Evolutionary conservation across 2,113 vertebrate species (phyloP).

Genomic region (Oriolus oriolus): DNA sequence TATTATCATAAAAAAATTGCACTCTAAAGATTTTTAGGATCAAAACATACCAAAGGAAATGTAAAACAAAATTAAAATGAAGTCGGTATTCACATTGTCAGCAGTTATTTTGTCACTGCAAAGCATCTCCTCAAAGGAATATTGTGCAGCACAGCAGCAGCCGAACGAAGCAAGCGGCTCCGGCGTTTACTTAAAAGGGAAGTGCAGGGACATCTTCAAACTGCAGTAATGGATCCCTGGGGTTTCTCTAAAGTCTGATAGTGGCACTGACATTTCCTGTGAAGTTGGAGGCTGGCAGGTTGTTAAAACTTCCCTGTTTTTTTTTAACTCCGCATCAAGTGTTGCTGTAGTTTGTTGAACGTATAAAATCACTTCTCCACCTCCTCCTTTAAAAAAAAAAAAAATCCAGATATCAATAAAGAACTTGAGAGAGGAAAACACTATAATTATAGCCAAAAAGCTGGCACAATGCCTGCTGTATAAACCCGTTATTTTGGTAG

Average conservation of each 20-base stretch:
- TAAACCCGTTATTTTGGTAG: slow-evolving; percentile 64
- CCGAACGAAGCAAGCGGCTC: slow-evolving; percentile 44
- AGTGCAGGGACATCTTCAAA: slow-evolving; percentile 65
- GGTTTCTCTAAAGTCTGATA: slow-evolving; percentile 51
- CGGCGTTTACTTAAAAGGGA: slow-evolving; percentile 45
- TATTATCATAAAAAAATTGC: slow-evolving; percentile 37
- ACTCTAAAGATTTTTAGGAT: slow-evolving; percentile 46
- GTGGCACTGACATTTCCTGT: slow-evolving; percentile 61
- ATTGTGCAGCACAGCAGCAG: slow-evolving; percentile 57
- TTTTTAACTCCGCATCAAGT: slow-evolving; percentile 35
- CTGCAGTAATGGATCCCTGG: slow-evolving; percentile 64
- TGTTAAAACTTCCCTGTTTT: slow-evolving; percentile 46
- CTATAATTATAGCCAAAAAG: slow-evolving; percentile 67
- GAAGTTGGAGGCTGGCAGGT: slow-evolving; percentile 64
- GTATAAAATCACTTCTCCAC: slow-evolving; percentile 23
- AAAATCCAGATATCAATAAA: slow-evolving; percentile 53
- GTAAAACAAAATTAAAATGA: slow-evolving; percentile 71
- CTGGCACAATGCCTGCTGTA: slow-evolving; percentile 55
- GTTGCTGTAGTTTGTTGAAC: slow-evolving; percentile 44
- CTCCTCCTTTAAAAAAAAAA: slow-evolving; percentile 1
- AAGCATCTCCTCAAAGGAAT: slow-evolving; percentile 67
- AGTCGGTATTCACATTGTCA: slow-evolving; percentile 61
- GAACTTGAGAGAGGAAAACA: slow-evolving; percentile 60
- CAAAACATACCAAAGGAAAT: slow-evolving; percentile 58
- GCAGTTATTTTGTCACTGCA: slow-evolving; percentile 70